Evolutionary conservation across 2,113 vertebrate species (phyloP).

Genomic region (Cebidichthys violaceus): DNA sequence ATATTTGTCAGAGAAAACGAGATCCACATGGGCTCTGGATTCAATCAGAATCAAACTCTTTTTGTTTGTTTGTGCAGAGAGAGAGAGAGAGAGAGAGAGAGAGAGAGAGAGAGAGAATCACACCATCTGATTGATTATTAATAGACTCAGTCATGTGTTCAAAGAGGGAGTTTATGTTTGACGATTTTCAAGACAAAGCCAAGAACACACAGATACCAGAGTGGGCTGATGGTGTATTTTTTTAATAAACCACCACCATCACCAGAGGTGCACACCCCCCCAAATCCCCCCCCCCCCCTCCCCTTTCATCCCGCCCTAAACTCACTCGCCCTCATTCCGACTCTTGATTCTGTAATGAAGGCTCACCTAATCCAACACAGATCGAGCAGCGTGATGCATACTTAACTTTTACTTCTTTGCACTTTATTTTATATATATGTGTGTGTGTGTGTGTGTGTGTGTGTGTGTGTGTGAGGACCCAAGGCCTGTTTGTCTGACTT

Average conservation of each 20-base stretch:
- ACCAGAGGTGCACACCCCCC: conserved; percentile 31
- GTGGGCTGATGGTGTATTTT: conserved; percentile 28
- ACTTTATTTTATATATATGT: conserved; percentile 21
- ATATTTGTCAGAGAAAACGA: conserved; percentile 68
- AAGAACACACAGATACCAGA: conserved; percentile 49
- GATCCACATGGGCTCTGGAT: conserved; percentile 70
- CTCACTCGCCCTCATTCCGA: conserved; percentile 41
- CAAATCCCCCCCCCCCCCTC: neutral
- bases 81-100: too few relatives aligned
- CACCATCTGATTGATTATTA: conserved; percentile 56
- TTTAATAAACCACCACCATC: conserved; percentile 36
- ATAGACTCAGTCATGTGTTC: conserved; percentile 18
- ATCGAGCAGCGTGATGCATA: conserved; percentile 55
- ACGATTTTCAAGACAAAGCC: conserved; percentile 28
- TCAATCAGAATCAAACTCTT: conserved; percentile 49
- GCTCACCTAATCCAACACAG: conserved; percentile 68
- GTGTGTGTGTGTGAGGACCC: conserved; percentile 28
- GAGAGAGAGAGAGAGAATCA: conserved; percentile 43
- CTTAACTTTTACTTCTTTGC: conserved; percentile 31
- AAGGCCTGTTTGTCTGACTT: conserved; percentile 62
- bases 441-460: too few relatives aligned
- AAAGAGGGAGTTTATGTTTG: conserved; percentile 1
- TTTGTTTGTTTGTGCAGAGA: conserved; percentile 58
- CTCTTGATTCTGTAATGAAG: conserved; percentile 54
- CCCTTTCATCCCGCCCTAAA: conserved; percentile 7